Percentiles rank a stretch among this genome's conserved stretches.
These are phyloP conservation scores for Myopa testacea DNA, from an alignment of 2,888 invertebrate genomes.

Conservation along the genomic window DNA sequence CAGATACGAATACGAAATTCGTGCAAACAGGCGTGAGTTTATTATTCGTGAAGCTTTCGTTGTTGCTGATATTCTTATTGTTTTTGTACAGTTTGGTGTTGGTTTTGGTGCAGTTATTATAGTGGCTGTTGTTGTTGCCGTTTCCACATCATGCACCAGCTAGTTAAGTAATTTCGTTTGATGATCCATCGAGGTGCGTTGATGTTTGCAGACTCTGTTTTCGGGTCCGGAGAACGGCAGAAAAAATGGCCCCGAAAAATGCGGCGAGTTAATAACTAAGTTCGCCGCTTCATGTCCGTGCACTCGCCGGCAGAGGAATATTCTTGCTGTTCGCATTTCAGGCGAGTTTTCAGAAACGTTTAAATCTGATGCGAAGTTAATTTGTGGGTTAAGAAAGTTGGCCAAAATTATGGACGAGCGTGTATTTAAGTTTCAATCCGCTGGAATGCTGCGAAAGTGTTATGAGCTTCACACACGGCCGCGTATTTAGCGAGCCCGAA, in stretches of 20 bases:
- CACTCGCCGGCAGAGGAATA: not conserved
- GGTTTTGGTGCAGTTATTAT: not conserved
- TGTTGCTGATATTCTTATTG: conserved; percentile 29
- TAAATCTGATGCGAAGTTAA: conserved; percentile 65
- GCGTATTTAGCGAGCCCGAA: not conserved
- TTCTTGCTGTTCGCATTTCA: conserved; percentile 7
- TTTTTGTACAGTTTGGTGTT: not conserved
- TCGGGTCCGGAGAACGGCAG: not conserved
- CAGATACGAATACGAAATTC: conserved; percentile 21
- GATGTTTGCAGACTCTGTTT: conserved; percentile 31
- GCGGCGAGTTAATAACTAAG: conserved; percentile 28
- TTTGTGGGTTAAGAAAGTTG: conserved; percentile 52
- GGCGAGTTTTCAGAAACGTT: conserved; percentile 63
- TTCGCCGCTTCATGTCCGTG: conserved; percentile 17
- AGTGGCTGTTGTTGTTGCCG: conserved; percentile 4
- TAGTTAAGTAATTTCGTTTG: conserved; percentile 52
- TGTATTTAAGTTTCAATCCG: not conserved
- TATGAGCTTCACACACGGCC: conserved; percentile 5
- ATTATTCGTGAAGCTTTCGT: conserved; percentile 49
- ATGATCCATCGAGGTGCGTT: conserved; percentile 46
- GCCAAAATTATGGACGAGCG: not conserved
- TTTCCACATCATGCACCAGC: conserved; percentile 16
- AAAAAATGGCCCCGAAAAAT: conserved; percentile 14
- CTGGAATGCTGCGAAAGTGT: conserved; percentile 5
- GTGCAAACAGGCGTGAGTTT: conserved; percentile 50